Conservation (phyloP, 2,113 vertebrate genomes). For the Megaceryle torquata region DNA sequence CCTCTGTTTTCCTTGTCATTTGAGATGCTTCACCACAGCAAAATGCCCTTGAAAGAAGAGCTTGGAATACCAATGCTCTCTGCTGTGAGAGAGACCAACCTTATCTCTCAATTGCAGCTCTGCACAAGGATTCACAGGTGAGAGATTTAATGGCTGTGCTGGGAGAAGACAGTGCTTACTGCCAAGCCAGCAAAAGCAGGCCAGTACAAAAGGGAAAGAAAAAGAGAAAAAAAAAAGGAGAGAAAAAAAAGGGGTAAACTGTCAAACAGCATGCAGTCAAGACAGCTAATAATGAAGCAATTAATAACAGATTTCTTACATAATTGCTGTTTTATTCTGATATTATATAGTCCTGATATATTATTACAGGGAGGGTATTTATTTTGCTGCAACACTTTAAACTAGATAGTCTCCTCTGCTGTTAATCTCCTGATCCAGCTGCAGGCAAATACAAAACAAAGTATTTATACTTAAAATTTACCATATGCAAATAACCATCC, state of each 20-base stretch:
- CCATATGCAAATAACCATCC: neutral
- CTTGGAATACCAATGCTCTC: conserved; percentile 18
- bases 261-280: neutral
- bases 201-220: neutral
- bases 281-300: conserved; percentile 2
- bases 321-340: neutral
- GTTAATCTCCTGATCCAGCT: neutral
- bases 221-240: rapidly evolving
- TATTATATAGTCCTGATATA: too few relatives aligned
- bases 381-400: neutral
- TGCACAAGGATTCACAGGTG: conserved; percentile 59
- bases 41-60: conserved; percentile 59
- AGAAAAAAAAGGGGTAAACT: neutral
- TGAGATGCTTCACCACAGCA: conserved; percentile 19
- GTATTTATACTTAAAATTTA: neutral
- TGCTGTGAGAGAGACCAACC: conserved; percentile 3
- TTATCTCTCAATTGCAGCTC: conserved; percentile 64
- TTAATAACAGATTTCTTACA: neutral
- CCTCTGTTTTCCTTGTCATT: conserved; percentile 40
- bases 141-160: conserved; percentile 56
- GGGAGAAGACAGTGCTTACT: conserved; percentile 4
- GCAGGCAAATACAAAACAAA: neutral
- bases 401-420: neutral
- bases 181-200: conserved; percentile 25
- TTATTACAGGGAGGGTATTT: neutral